Evolutionary conservation across 2,888 invertebrate genomes (phyloP).

Genomic region (Idaea biselata): DNA sequence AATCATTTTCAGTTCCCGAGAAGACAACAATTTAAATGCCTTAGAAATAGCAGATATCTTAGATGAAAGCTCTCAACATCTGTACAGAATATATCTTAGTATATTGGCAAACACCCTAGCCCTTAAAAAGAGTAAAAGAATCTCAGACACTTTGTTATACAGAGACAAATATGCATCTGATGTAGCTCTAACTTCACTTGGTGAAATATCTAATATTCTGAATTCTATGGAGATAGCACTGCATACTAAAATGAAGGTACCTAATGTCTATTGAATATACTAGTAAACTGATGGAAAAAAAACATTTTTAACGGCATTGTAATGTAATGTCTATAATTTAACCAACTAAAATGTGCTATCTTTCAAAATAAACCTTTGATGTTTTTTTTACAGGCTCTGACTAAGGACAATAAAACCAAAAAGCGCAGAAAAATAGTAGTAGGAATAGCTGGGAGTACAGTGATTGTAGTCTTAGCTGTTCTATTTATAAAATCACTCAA

Average conservation of each 20-base stretch:
- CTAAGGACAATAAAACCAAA: slow-evolving; percentile 34
- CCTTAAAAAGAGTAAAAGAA: slow-evolving; percentile 57
- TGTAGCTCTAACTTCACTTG: slow-evolving; percentile 57
- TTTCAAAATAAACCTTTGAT: too few relatives aligned
- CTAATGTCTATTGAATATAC: background rate
- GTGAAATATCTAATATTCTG: slow-evolving; percentile 59
- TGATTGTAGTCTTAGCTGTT: slow-evolving; percentile 53
- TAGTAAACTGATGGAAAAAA: background rate
- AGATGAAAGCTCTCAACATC: slow-evolving; percentile 65
- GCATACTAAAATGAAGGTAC: slow-evolving; percentile 66
- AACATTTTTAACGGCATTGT: too few relatives aligned
- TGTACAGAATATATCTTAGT: slow-evolving; percentile 67
- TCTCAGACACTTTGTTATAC: slow-evolving; percentile 57
- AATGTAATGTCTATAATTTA: too few relatives aligned
- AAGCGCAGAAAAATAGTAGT: slow-evolving; percentile 63
- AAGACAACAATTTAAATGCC: slow-evolving; percentile 39
- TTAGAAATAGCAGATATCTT: slow-evolving; percentile 62
- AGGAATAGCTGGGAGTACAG: slow-evolving; percentile 59
- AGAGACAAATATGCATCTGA: slow-evolving; percentile 70
- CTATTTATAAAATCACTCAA: slow-evolving; percentile 61
- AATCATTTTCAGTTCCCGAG: slow-evolving; percentile 30
- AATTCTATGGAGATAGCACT: slow-evolving; percentile 66
- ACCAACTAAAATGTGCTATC: too few relatives aligned
- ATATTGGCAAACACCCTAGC: slow-evolving; percentile 61
- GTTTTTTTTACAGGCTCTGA: slow-evolving; percentile 43